Evolutionary conservation across 2,888 invertebrate species (phyloP).

Genomic region (Poecilobothrus nobilitatus): DNA sequence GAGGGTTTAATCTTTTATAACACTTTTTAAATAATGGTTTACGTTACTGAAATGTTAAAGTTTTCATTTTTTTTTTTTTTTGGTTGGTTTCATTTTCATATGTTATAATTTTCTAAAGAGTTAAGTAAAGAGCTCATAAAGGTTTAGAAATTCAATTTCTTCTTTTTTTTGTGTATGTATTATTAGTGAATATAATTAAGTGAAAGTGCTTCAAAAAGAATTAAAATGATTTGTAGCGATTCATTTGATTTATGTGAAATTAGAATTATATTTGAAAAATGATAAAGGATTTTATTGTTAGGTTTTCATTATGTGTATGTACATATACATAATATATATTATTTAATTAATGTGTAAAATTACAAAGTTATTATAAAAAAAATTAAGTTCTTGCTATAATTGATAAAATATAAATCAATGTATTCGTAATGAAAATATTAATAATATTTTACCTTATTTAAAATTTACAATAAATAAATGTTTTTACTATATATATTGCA

Average conservation of each 20-base stretch:
- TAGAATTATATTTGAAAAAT: constrained; percentile 2
- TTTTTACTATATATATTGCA: too few species aligned
- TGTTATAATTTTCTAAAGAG: background rate
- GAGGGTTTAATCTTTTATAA: background rate
- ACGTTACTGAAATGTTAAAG: background rate
- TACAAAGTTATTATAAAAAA: too few species aligned
- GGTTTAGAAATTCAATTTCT: background rate
- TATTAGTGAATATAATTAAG: background rate
- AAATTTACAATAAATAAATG: too few species aligned
- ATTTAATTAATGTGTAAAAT: too few species aligned
- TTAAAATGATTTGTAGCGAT: constrained; percentile 21
- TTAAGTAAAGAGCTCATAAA: background rate
- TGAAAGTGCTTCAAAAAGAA: constrained; percentile 10
- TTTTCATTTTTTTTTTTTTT: background rate
- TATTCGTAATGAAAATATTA: too few species aligned
- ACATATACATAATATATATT: too few species aligned
- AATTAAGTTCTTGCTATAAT: too few species aligned
- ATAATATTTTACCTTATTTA: too few species aligned
- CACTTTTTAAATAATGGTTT: background rate
- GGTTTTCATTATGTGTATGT: too few species aligned
- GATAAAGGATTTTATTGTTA: too few species aligned
- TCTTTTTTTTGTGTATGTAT: background rate
- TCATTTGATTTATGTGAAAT: constrained; percentile 16
- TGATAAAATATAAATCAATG: too few species aligned
- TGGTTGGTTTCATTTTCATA: background rate